Evolutionary conservation across 2,888 invertebrate species (phyloP).

Genomic region (Ectobius pallidus): DNA sequence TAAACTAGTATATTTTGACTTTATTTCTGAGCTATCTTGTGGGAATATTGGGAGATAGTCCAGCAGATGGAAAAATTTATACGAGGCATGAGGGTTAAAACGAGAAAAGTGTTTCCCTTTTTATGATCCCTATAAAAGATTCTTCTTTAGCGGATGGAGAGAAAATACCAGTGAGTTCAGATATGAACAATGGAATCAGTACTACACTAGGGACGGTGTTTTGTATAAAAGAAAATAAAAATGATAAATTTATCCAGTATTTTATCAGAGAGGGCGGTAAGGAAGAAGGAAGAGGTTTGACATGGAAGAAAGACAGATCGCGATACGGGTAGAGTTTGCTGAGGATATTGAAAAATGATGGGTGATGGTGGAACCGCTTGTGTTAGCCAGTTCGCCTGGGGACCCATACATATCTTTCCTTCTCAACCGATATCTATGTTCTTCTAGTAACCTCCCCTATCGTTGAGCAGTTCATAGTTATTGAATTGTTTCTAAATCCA

Average conservation of each 20-base stretch:
- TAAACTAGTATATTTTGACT: too few relatives aligned
- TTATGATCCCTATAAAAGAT: too few relatives aligned
- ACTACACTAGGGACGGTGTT: background rate
- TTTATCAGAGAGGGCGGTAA: conserved; percentile 16
- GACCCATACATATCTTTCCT: conserved; percentile 34
- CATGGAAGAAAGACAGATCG: conserved; percentile 37
- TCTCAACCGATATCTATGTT: conserved; percentile 5
- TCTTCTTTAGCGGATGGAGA: too few relatives aligned
- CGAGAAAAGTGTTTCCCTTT: too few relatives aligned
- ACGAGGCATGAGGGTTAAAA: too few relatives aligned
- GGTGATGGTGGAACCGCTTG: conserved; percentile 34
- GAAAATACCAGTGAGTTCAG: too few relatives aligned
- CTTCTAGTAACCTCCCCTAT: background rate
- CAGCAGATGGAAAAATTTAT: too few relatives aligned
- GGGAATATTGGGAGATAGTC: too few relatives aligned
- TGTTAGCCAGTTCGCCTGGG: conserved; percentile 4
- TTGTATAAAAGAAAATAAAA: conserved; percentile 4
- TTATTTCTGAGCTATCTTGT: too few relatives aligned
- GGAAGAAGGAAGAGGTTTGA: conserved; percentile 3
- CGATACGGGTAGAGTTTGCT: conserved; percentile 14
- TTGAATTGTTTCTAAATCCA: conserved; percentile 24
- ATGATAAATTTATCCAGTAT: conserved; percentile 24
- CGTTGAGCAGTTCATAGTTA: conserved; percentile 20
- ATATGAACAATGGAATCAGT: too few relatives aligned
- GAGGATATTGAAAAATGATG: conserved; percentile 42